A percentile compares a stretch with the other conserved stretches of the same genome.
Evolutionary conservation across 2,888 invertebrate species (phyloP).

Genomic region (Hyppa rectilinea): DNA sequence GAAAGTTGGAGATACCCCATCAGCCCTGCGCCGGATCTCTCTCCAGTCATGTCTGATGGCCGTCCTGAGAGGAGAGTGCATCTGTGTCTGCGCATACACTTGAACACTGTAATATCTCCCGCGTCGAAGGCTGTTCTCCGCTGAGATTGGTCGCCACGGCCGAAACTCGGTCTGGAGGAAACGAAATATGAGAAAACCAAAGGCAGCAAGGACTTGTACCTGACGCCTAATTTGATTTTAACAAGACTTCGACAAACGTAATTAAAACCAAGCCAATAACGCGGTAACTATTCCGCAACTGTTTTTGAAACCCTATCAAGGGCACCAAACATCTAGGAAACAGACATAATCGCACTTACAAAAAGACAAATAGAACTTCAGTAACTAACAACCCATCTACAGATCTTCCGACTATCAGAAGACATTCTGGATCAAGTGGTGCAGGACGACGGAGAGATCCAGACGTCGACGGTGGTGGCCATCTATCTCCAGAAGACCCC

Average conservation of each 20-base stretch:
- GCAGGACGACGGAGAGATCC: slow-evolving; percentile 94
- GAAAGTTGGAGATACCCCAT: too few species aligned
- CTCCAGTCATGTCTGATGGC: too few species aligned
- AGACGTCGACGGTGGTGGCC: slow-evolving; percentile 92
- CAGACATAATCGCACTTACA: not conserved
- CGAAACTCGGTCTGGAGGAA: too few species aligned
- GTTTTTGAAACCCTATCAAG: not conserved
- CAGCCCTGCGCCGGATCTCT: too few species aligned
- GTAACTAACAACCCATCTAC: slow-evolving; percentile 35
- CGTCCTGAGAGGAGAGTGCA: too few species aligned
- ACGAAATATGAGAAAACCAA: too few species aligned
- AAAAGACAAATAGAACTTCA: not conserved
- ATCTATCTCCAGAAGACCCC: slow-evolving; percentile 94
- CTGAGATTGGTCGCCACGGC: too few species aligned
- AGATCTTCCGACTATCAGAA: slow-evolving; percentile 94
- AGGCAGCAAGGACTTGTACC: too few species aligned
- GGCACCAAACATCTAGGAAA: not conserved
- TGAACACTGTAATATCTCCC: too few species aligned
- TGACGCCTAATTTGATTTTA: not conserved
- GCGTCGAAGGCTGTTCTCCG: too few species aligned
- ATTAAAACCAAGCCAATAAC: not conserved
- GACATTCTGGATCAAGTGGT: slow-evolving; percentile 94
- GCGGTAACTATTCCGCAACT: not conserved
- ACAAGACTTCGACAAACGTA: not conserved
- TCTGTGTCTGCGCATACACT: too few species aligned